These are phyloP conservation scores for Shargacucullia verbasci DNA, from an alignment of 2,888 invertebrate species.

Conservation along the genomic window DNA sequence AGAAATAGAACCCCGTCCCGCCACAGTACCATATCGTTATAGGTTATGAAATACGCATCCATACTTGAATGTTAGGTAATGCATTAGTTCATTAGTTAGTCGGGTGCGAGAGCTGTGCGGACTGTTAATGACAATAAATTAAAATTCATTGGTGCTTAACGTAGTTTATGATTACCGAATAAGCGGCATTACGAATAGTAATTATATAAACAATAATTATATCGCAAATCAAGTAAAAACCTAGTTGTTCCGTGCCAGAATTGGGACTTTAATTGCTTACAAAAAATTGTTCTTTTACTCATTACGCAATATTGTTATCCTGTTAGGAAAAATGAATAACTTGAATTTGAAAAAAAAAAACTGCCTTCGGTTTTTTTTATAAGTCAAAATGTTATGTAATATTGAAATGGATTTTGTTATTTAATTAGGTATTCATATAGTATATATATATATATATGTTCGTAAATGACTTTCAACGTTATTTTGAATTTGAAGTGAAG, in stretches of 20 bases:
- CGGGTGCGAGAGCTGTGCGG: constrained; percentile 12
- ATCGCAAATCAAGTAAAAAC: constrained; percentile 12
- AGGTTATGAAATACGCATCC: constrained; percentile 61
- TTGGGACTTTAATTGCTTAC: constrained; percentile 12
- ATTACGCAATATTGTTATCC: constrained; percentile 6
- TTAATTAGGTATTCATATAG: no score
- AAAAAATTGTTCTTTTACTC: constrained; percentile 7
- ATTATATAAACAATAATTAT: constrained; percentile 27
- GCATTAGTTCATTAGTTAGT: constrained; percentile 17
- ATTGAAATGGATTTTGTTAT: constrained; percentile 5
- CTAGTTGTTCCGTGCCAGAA: constrained; percentile 5
- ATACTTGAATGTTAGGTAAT: constrained; percentile 17
- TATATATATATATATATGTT: no score
- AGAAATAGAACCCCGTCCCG: constrained; percentile 59
- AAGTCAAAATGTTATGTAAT: not conserved
- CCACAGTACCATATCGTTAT: constrained; percentile 57
- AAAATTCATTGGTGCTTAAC: constrained; percentile 26
- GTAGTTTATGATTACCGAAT: constrained; percentile 18
- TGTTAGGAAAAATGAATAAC: not conserved
- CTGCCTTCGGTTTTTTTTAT: no score
- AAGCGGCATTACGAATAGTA: constrained; percentile 29
- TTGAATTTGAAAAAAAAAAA: no score
- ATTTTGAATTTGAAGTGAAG: no score
- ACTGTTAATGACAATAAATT: constrained; percentile 25
- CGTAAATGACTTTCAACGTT: no score